A percentile compares a stretch with the other conserved stretches of the same genome.
These are phyloP conservation scores for Anomalospiza imberbis DNA, from an alignment of 2,797 vertebrate species.

Conservation along the genomic window DNA sequence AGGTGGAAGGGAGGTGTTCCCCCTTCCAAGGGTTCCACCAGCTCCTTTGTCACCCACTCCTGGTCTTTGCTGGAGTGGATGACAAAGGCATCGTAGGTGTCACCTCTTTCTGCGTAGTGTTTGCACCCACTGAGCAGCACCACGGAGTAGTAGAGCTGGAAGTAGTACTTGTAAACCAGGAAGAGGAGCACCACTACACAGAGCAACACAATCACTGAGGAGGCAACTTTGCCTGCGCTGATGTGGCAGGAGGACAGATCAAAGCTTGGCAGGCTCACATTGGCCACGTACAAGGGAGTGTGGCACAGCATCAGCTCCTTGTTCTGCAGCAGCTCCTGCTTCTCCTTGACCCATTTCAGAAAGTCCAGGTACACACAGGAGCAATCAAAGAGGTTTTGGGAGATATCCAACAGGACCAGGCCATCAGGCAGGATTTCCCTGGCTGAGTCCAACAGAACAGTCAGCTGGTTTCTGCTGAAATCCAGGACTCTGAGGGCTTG, in stretches of 20 bases:
- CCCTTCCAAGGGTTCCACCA: slow-evolving; percentile 78
- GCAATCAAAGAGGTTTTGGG: slow-evolving; percentile 71
- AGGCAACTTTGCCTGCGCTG: not conserved
- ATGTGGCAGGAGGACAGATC: slow-evolving; percentile 59
- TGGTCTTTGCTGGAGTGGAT: slow-evolving; percentile 83
- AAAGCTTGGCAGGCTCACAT: slow-evolving; percentile 13
- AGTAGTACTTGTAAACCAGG: slow-evolving; percentile 76
- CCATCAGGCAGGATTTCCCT: slow-evolving; percentile 41
- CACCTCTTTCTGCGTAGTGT: slow-evolving; percentile 38
- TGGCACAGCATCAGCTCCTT: slow-evolving; percentile 64
- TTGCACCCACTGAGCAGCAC: slow-evolving; percentile 71
- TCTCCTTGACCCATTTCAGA: slow-evolving; percentile 71
- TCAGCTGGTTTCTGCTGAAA: slow-evolving; percentile 69
- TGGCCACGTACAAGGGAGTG: not conserved
- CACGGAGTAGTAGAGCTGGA: slow-evolving; percentile 68
- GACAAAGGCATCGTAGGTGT: slow-evolving; percentile 80
- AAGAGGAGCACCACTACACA: not conserved
- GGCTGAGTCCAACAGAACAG: not conserved
- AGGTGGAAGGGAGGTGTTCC: slow-evolving; percentile 74
- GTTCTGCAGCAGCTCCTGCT: slow-evolving; percentile 53
- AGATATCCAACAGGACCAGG: slow-evolving; percentile 67
- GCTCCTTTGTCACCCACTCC: slow-evolving; percentile 78
- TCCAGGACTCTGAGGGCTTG: slow-evolving; percentile 63
- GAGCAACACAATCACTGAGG: not conserved
- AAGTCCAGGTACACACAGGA: slow-evolving; percentile 68